Evolutionary conservation across 2,797 vertebrate genomes (phyloP).

Genomic region (Acipenser ruthenus): DNA sequence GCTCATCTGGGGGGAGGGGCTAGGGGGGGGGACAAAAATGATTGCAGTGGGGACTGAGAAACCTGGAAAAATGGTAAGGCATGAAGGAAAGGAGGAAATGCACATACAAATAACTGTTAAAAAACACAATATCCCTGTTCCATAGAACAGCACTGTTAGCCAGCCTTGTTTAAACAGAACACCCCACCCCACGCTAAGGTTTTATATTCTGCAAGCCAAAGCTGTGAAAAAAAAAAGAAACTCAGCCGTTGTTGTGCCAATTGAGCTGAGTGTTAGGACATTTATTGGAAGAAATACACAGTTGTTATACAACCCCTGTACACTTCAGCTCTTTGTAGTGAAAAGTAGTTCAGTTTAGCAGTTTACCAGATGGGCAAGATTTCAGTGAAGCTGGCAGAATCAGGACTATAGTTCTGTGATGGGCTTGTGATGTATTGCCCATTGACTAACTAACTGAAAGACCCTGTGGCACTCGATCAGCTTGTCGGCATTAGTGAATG

Average conservation of each 20-base stretch:
- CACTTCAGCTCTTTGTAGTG: not conserved
- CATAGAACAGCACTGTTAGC: conserved; percentile 27
- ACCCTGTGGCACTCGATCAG: conserved; percentile 30
- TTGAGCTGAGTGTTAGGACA: not conserved
- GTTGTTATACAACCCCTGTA: not conserved
- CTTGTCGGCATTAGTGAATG: conserved; percentile 44
- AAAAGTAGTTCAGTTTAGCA: not conserved
- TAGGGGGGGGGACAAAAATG: conserved; percentile 64
- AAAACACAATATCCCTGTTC: conserved; percentile 1
- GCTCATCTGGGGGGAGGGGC: conserved; percentile 44
- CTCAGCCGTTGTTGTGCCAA: not conserved
- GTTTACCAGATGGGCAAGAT: not conserved
- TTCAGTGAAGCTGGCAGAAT: not conserved
- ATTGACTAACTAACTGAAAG: conserved; percentile 39
- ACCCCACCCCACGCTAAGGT: not conserved
- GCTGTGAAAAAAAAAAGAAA: no score
- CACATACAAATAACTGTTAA: conserved; percentile 12
- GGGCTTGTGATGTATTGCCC: conserved; percentile 38
- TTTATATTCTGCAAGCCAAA: not conserved
- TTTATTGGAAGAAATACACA: not conserved
- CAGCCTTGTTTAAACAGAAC: conserved; percentile 30
- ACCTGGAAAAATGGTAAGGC: conserved; percentile 50
- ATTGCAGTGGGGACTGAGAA: conserved; percentile 64
- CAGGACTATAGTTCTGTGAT: conserved; percentile 16
- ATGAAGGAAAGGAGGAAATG: conserved; percentile 66